Base-by-base conservation (phyloP, 2,888 invertebrate species). In the Aspidiotus destructor region DNA sequence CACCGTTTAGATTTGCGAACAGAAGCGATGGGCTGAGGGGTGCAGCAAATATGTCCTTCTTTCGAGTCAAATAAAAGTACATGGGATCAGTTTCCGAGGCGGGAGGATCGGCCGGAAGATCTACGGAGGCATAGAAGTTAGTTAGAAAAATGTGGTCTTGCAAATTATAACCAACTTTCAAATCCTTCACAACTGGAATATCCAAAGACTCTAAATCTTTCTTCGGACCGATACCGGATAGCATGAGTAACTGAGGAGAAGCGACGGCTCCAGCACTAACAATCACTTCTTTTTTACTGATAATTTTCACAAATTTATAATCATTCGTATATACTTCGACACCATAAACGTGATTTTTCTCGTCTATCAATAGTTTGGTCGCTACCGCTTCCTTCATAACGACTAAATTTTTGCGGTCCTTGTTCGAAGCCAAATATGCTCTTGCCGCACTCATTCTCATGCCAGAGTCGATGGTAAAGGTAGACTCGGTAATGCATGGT, bases 111-210 rank as follows among this genome's bases (percentile, higher is more conserved):
- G 1, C 10, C n/a, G 55, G 55, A 17, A 58, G 16, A 10, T 58
- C 40, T 40, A 58, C 10, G 1, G 17, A 10, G 17, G 28, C 28
- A 6, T 17, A 10, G 1, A 28, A 11, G 16, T 28, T 40, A 8
- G 15, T 54, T 2, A 54, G 6, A 8, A 58, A 28, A 2, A 58
- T 41, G 40, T 67, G 67, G 40, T 67, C 67, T 48, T 67, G 67
- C 13, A 67, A 15, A n/a, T 67, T 67, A 15, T 48, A 67, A 44
- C 67, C 67, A n/a, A 67, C 67, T 48, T 67, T 67, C 8, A 60
- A 11, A 11, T 58, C 48, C 13, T 40, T 11, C n/a, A 67, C 41
- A 0, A 67, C 67, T 40, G 42, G 10, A 41, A 67, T 67, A 15
- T 48, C 42, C 0, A 17, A 28, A n/a, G n/a, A n/a, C 40, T 40